Percentiles rank a stretch among this genome's conserved stretches.
Evolutionary conservation across 2,113 vertebrate genomes (phyloP).

Genomic region (Apus apus): DNA sequence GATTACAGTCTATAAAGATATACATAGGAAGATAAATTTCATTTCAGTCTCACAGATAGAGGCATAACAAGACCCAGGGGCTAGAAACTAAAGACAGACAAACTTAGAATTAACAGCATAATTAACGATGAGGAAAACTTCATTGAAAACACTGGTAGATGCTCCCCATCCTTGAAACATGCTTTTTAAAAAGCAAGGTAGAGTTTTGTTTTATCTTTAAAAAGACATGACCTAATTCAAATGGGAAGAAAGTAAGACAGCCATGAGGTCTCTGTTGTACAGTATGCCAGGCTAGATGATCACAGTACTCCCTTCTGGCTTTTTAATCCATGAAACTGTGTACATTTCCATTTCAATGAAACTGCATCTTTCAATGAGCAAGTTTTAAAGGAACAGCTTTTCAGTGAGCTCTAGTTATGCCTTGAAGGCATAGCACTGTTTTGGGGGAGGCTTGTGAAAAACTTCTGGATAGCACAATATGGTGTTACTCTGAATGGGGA

Average conservation of each 20-base stretch:
- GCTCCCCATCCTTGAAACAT: not conserved
- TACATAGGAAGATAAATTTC: slow-evolving; percentile 14
- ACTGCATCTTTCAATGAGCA: slow-evolving; percentile 59
- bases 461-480: slow-evolving; percentile 62
- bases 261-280: slow-evolving; percentile 61
- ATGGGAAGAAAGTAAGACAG: slow-evolving; percentile 49
- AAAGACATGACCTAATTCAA: slow-evolving; percentile 59
- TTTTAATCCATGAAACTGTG: slow-evolving; percentile 65
- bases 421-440: slow-evolving; percentile 65
- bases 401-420: slow-evolving; percentile 51
- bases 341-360: slow-evolving; percentile 71
- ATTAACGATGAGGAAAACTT: not conserved
- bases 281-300: slow-evolving; percentile 58
- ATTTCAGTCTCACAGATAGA: not conserved
- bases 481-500: slow-evolving; percentile 34
- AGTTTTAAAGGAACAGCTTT: slow-evolving; percentile 64
- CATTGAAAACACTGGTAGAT: slow-evolving; percentile 19
- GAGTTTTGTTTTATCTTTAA: slow-evolving; percentile 33
- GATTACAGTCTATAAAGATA: slow-evolving; percentile 5
- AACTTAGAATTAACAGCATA: slow-evolving; percentile 39
- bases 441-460: slow-evolving; percentile 59
- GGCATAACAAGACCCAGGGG: slow-evolving; percentile 8
- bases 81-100: not conserved
- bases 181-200: slow-evolving; percentile 36
- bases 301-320: slow-evolving; percentile 65